These are phyloP conservation scores for Palythoa heliodiscus DNA, from an alignment of 92 coral and sea anemone species.

Conservation along the genomic window DNA sequence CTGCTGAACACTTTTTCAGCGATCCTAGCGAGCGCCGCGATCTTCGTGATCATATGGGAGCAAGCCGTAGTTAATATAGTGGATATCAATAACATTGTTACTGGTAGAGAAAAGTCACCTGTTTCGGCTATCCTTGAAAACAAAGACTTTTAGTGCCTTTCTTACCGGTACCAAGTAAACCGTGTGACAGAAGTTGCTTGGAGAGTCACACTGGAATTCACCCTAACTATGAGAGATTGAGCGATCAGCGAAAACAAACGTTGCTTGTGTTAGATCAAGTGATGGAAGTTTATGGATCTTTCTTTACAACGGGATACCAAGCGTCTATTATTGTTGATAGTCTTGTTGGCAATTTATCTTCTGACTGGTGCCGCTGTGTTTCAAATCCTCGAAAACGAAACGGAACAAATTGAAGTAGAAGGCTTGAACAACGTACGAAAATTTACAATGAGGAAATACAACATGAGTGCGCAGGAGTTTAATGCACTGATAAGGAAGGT, in stretches of 20 bases:
- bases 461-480: conserved; percentile 80
- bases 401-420: conserved; percentile 65
- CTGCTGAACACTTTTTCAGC: too few relatives aligned
- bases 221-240: not conserved
- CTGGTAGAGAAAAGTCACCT: conserved; percentile 25
- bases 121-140: not conserved
- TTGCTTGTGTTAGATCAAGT: conserved; percentile 38
- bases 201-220: conserved; percentile 8
- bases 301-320: conserved; percentile 77
- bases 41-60: not conserved
- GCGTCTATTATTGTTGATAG: conserved; percentile 71
- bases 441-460: conserved; percentile 62
- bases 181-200: not conserved
- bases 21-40: too few relatives aligned
- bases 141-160: conserved; percentile 5
- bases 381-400: conserved; percentile 90
- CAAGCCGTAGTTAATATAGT: not conserved
- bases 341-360: conserved; percentile 81
- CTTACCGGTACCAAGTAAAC: conserved; percentile 18
- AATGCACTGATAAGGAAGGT: conserved; percentile 77
- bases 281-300: conserved; percentile 89
- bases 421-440: conserved; percentile 73
- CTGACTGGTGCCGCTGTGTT: conserved; percentile 95
- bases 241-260: not conserved
- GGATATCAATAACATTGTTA: not conserved